Evolutionary conservation across 53 echinoderm and acorn worm species (phyloP), one percentile per base, ranked within the genome.

Genomic region (Henricia sp.): DNA sequence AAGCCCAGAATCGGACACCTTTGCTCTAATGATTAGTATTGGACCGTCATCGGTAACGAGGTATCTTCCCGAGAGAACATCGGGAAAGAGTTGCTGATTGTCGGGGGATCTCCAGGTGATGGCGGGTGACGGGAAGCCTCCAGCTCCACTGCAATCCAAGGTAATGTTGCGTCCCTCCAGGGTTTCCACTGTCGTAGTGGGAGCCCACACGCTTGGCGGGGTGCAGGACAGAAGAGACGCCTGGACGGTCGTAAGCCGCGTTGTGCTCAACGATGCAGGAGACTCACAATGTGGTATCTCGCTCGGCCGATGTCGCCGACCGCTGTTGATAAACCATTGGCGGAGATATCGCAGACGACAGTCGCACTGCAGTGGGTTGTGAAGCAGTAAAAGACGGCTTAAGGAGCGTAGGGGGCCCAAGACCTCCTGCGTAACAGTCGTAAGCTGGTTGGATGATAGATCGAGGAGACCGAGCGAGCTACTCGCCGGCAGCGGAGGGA

Each of bases 291-390:
- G 41, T 4, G 96, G 96, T 29, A 96, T 89, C 54, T 96, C 96
- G 26, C 68, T 82, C 1, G 87, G 82, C 6, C 88, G 93, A 57
- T 93, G 90, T 19, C 87, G 56, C 23, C 72, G 82, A 17, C 85
- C 70, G 28, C 82, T 82, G 26, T 82, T 50, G 23, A 93, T 87
- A 60, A 86, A 96, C 70, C 86, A 93, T 34, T 93, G 84, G 17
- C 84, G 76, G 6, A 93, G 68, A 26, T 60, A 35, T 17, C 28
- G 3, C 46, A 91, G 48, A 3, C 96, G 91, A 39, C 96, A 96
- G 37, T 96, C 96, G 56, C 96, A 96, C 30, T 93, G 91, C 0
- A 96, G 60, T 19, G 86, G 90, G 46, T 96, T 96, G 17, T 87
- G 84, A 2, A 80, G 63, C 2, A 96, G 85, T 12, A 77, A 68